Conservation (phyloP, 1,140 invertebrate genomes). For the Pseudobourletiella spinata region DNA sequence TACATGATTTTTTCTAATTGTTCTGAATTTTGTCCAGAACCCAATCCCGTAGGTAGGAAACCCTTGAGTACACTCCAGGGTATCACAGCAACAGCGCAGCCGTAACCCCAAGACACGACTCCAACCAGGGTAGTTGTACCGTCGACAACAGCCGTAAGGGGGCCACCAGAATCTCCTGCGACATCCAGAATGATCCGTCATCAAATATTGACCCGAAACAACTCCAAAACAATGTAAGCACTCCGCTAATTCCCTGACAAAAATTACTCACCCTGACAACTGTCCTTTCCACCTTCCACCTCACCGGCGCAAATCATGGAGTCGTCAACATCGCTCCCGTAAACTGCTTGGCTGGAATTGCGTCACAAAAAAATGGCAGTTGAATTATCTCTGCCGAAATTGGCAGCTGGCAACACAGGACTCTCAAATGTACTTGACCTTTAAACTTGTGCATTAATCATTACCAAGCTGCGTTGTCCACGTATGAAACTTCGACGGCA, state of each 20-base stretch:
- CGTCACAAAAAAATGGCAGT: no score
- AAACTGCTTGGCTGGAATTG: no score
- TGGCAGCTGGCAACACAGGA: no score
- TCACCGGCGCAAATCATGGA: neutral
- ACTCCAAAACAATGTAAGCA: neutral
- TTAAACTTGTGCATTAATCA: no score
- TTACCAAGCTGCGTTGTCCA: neutral
- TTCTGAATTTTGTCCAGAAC: conserved; percentile 11
- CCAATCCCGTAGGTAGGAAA: conserved; percentile 40
- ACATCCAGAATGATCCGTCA: neutral
- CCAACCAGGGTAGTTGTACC: conserved; percentile 40
- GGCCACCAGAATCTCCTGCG: conserved; percentile 6
- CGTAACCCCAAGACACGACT: conserved; percentile 43
- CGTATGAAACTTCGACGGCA: neutral
- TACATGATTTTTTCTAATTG: no score
- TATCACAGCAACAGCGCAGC: conserved; percentile 42
- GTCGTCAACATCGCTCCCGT: no score
- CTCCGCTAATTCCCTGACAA: neutral
- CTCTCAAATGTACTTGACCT: no score
- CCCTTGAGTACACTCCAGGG: conserved; percentile 43
- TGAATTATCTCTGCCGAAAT: no score
- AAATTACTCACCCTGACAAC: neutral
- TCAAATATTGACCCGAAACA: neutral
- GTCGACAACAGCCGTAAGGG: neutral
- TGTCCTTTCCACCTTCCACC: neutral